These are phyloP conservation scores for Electrona antarctica DNA, from an alignment of 2,113 vertebrate species.

Conservation along the genomic window DNA sequence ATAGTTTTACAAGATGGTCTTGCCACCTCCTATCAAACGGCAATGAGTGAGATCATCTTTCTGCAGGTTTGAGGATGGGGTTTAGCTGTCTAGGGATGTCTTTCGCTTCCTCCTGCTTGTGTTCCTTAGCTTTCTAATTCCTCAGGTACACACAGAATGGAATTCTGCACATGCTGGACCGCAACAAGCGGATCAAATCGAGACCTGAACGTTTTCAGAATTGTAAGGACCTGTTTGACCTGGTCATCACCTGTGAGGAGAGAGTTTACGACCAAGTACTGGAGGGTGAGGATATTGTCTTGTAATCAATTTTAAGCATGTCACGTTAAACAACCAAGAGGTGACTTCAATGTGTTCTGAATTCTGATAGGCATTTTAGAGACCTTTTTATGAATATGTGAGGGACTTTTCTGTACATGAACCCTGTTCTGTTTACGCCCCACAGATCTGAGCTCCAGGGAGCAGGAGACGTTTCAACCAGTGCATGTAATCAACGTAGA, in stretches of 20 bases:
- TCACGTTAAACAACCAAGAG: background rate
- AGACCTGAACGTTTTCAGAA: conserved; percentile 96
- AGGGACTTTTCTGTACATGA: background rate
- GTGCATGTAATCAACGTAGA: conserved; percentile 99
- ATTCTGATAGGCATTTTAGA: background rate
- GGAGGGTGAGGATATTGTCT: conserved; percentile 87
- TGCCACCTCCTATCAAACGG: background rate
- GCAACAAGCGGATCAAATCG: conserved; percentile 97
- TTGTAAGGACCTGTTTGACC: conserved; percentile 96
- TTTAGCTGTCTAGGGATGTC: conserved; percentile 7
- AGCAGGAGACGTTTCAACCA: conserved; percentile 94
- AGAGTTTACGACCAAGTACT: conserved; percentile 98
- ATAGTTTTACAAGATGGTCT: background rate
- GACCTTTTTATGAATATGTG: background rate
- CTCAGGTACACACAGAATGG: conserved; percentile 99
- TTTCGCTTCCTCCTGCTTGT: conserved; percentile 16
- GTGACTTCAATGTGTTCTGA: too few species aligned
- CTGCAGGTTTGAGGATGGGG: background rate
- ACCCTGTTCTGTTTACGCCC: conserved; percentile 5
- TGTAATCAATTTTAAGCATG: background rate
- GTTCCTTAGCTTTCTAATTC: conserved; percentile 83
- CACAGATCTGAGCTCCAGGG: conserved; percentile 86
- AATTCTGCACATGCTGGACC: conserved; percentile 98
- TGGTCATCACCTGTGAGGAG: conserved; percentile 98
- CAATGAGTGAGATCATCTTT: background rate